Conservation (phyloP, 2,113 vertebrate genomes). For the Eptesicus fuscus region DNA sequence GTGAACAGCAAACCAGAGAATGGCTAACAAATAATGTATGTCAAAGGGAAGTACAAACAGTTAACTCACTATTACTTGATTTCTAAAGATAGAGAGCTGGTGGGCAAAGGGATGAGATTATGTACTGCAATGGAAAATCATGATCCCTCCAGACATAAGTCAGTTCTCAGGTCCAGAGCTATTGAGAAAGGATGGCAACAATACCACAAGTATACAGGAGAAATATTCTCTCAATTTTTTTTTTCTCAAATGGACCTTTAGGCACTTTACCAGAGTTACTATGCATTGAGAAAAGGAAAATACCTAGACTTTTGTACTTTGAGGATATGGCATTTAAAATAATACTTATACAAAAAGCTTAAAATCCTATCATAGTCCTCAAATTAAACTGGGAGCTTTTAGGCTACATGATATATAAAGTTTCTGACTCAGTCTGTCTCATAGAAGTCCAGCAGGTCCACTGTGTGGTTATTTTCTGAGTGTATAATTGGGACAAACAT, state of each 20-base stretch:
- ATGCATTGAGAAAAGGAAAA: not conserved
- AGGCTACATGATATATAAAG: not conserved
- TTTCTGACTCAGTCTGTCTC: not conserved
- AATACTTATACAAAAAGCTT: not conserved
- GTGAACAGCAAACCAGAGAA: not conserved
- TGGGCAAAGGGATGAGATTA: not conserved
- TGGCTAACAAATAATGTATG: not conserved
- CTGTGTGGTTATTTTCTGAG: not conserved
- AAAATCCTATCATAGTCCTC: not conserved
- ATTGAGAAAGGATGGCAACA: not conserved
- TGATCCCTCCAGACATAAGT: not conserved
- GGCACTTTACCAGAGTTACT: not conserved
- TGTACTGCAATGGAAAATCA: not conserved
- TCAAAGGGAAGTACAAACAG: not conserved
- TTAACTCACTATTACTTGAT: not conserved
- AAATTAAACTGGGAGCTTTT: not conserved
- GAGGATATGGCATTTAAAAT: not conserved
- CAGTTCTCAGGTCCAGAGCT: not conserved
- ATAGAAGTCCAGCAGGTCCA: not conserved
- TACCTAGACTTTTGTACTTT: not conserved
- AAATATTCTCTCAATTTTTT: not conserved
- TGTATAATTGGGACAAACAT: not conserved
- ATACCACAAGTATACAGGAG: not conserved
- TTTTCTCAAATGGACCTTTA: not conserved
- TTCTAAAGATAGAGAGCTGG: not conserved